Evolutionary conservation across 2,113 vertebrate genomes (phyloP), one percentile per base, ranked within the genome.

Genomic region (Catharus fuscescens): DNA sequence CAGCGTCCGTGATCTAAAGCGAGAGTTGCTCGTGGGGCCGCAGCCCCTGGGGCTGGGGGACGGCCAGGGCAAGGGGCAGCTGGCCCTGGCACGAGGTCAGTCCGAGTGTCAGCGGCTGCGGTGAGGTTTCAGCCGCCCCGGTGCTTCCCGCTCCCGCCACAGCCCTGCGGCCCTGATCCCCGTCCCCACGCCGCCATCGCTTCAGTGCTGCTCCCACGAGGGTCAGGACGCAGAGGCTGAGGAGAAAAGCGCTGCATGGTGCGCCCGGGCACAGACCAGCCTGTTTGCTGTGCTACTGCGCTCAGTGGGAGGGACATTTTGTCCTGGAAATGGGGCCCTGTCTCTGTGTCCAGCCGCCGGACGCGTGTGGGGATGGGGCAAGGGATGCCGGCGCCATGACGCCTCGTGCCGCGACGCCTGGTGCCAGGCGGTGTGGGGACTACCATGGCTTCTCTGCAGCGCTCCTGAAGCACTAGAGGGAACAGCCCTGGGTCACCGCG

Each of bases 71-170:
- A 64, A 28, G 15, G 44, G 14, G 28, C 23, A 18, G 56, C 54
- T 18, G 38, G 44, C 54, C 45, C 26, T 15, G 62, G 23, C 29
- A 31, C 0, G 1, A 52, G 48, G 80, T 18, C 40, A 5, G 52
- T 5, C 13, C 2, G 18, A 28, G 38, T 66, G 44, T 34, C 69
- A 54, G 84, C 0, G 1, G 36, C 36, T 0, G 0, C 32, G 16
- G 21, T 0, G 14, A 69, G n/a, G 52, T 8, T 48, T 36, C 13
- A 7, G 64, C 24, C 3, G 1, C 29, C 3, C 2, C 3, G 0
- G 25, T 18, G 28, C 48, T 64, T 45, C 62, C 74, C 3, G 1
- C 31, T 52, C 40, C 31, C 2, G 2, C 38, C 32, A 3, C 24
- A 5, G 34, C 65, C 36, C 40, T 2, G 18, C 24, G 17, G 52